These are phyloP conservation scores for Cremastobaeus sp. DNA, from an alignment of 2,888 invertebrate species.

Conservation along the genomic window DNA sequence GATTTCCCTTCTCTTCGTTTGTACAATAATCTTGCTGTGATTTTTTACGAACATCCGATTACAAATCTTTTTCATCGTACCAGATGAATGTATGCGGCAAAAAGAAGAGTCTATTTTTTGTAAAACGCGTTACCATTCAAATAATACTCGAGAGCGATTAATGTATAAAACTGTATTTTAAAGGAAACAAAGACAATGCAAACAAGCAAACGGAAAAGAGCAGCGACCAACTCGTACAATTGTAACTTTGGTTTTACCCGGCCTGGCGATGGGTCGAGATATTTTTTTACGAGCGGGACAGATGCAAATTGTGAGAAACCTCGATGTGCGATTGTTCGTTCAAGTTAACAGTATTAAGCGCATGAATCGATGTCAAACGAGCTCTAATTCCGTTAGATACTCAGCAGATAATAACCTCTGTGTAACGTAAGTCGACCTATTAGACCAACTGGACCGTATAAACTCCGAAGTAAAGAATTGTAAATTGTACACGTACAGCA, in stretches of 20 bases:
- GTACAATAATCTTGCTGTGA: slow-evolving; percentile 51
- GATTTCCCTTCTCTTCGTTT: slow-evolving; percentile 28
- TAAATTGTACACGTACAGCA: no score
- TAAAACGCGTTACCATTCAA: slow-evolving; percentile 40
- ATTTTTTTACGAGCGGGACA: slow-evolving; percentile 26
- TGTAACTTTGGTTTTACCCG: slow-evolving; percentile 4
- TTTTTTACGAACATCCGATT: slow-evolving; percentile 40
- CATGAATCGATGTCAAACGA: not conserved
- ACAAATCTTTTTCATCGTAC: slow-evolving; percentile 42
- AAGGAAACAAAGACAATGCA: not conserved
- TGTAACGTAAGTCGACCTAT: no score
- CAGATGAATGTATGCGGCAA: slow-evolving; percentile 22
- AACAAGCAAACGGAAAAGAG: not conserved
- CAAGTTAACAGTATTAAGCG: slow-evolving; percentile 27
- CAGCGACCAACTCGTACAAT: not conserved
- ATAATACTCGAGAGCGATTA: slow-evolving; percentile 31
- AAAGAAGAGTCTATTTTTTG: slow-evolving; percentile 45
- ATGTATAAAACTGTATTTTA: slow-evolving; percentile 27
- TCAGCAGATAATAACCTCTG: no score
- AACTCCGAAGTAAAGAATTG: no score
- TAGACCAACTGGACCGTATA: not conserved
- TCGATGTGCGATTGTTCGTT: slow-evolving; percentile 19
- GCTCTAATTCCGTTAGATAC: no score
- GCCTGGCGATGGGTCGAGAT: slow-evolving; percentile 15
- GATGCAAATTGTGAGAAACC: slow-evolving; percentile 3